A percentile compares a stretch with the other conserved stretches of the same genome.
Conservation (phyloP, 2,797 vertebrate species). For the Botia almorhae region DNA sequence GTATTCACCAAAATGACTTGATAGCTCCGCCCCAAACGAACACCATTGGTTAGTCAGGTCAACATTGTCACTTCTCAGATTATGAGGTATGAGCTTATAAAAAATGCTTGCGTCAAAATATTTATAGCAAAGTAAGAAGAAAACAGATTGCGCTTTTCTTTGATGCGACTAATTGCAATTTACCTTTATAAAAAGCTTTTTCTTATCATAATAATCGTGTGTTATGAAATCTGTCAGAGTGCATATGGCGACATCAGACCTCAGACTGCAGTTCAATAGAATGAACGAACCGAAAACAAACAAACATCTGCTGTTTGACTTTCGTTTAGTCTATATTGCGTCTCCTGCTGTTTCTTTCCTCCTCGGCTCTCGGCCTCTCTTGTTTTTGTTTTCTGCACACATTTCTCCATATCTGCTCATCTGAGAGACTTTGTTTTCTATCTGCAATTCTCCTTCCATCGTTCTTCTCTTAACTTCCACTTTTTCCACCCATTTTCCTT, state of each 20-base stretch:
- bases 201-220: conserved; percentile 28
- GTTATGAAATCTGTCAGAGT: conserved; percentile 23
- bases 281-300: neutral
- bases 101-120: too few species aligned
- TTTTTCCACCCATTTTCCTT: conserved; percentile 24
- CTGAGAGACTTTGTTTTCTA: neutral
- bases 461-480: neutral
- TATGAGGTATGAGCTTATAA: too few species aligned
- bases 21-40: too few species aligned
- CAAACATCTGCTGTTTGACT: conserved; percentile 57
- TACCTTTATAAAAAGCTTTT: neutral
- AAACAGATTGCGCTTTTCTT: neutral
- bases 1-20: too few species aligned
- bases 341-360: neutral
- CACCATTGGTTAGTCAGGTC: too few species aligned
- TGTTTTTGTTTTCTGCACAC: too few species aligned
- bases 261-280: conserved; percentile 15
- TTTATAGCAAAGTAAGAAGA: neutral
- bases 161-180: neutral
- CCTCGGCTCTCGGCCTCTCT: neutral
- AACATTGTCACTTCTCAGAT: too few species aligned
- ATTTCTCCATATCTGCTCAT: neutral
- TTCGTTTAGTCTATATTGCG: neutral
- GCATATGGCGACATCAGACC: neutral
- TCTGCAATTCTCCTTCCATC: neutral